Conservation (phyloP, 2,113 vertebrate genomes). For the Ageneiosus marmoratus region DNA sequence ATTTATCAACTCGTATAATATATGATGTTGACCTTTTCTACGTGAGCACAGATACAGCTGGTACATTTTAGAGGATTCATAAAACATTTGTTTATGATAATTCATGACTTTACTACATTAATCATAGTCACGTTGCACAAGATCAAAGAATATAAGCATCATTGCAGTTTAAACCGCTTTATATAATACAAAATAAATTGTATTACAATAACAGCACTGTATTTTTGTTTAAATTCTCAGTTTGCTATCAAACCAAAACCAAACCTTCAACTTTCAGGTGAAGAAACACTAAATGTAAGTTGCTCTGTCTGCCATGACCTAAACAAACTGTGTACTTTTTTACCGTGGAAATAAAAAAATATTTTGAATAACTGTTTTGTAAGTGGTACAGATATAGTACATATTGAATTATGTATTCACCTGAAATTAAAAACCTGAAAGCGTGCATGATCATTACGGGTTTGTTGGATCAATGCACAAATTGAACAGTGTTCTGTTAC, state of each 20-base stretch:
- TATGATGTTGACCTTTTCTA: background rate
- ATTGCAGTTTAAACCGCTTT: no score
- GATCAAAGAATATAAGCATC: background rate
- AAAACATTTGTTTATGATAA: slow-evolving; percentile 37
- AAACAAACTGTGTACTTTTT: background rate
- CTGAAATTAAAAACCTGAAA: background rate
- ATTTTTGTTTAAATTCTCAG: background rate
- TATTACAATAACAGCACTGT: background rate
- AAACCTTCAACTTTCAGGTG: background rate
- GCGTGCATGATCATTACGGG: no score
- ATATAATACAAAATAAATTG: background rate
- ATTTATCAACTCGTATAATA: background rate
- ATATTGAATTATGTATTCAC: background rate
- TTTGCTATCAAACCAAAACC: background rate
- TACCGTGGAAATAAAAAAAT: slow-evolving; percentile 10
- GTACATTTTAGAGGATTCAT: slow-evolving; percentile 11
- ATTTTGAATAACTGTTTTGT: background rate
- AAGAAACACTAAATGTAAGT: background rate
- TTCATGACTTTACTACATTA: slow-evolving; percentile 4
- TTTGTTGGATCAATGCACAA: background rate
- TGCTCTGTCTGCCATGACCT: no score
- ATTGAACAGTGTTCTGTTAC: background rate
- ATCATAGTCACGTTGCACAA: background rate
- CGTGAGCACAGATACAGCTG: slow-evolving; percentile 9
- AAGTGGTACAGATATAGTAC: background rate